A percentile compares a stretch with the other conserved stretches of the same genome.
phyloP scores from a whole-genome alignment of 1,140 invertebrate genomes.

The Hylaeus volcanicus region DNA sequence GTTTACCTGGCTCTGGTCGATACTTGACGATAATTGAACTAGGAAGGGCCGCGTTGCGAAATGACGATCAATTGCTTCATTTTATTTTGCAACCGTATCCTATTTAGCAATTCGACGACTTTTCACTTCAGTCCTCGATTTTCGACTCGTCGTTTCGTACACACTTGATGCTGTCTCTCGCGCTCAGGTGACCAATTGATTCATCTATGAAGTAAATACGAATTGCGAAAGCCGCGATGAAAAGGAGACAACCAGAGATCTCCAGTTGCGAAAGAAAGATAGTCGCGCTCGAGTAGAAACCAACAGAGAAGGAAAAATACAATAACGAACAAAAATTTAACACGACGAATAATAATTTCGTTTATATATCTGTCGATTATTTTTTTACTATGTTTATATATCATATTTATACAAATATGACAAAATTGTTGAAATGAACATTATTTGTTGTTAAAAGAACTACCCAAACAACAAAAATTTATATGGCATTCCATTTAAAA shows the following conservation, averaged over 20 bases:
- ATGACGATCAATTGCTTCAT: neutral
- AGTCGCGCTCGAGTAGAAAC: neutral
- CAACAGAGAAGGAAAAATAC: neutral
- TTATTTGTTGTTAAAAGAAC: too few species aligned
- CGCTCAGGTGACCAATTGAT: constrained; percentile 47
- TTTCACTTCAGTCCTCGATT: neutral
- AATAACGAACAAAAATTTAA: too few species aligned
- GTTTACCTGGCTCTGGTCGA: neutral
- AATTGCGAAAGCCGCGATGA: constrained; percentile 26
- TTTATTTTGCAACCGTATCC: neutral
- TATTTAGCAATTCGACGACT: neutral
- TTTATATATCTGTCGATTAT: too few species aligned
- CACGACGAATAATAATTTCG: too few species aligned
- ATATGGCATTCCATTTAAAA: too few species aligned
- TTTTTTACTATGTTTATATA: too few species aligned
- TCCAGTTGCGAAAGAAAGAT: neutral
- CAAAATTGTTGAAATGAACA: too few species aligned
- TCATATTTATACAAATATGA: too few species aligned
- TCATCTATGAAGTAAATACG: constrained; percentile 31
- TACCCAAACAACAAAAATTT: too few species aligned
- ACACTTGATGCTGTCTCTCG: neutral
- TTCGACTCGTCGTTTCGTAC: neutral
- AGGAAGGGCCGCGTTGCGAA: neutral
- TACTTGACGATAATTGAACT: neutral
- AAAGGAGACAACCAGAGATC: neutral